Evolutionary conservation across 2,888 invertebrate genomes (phyloP).

Genomic region (Melanargia galathea): DNA sequence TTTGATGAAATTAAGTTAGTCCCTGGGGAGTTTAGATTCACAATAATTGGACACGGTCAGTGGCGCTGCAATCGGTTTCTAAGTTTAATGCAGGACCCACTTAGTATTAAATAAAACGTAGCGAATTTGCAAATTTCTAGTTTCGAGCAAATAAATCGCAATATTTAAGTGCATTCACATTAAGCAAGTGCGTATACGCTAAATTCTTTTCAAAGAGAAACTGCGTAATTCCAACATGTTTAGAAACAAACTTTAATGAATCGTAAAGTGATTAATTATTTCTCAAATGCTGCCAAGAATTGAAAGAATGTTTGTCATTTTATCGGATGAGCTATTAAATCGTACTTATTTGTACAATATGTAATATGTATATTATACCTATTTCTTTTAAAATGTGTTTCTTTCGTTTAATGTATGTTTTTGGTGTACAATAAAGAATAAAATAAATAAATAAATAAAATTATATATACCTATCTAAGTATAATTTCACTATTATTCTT

Average conservation of each 20-base stretch:
- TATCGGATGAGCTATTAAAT: neutral
- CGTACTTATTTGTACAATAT: neutral
- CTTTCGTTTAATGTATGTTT: too few species aligned
- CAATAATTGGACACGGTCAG: too few species aligned
- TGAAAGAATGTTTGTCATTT: constrained; percentile 4
- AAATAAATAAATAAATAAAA: too few species aligned
- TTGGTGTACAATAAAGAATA: too few species aligned
- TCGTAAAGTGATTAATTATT: constrained; percentile 11
- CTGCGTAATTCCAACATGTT: constrained; percentile 14
- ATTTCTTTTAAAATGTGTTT: too few species aligned
- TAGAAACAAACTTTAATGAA: constrained; percentile 20
- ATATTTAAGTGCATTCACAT: constrained; percentile 17
- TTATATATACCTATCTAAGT: too few species aligned
- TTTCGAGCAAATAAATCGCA: constrained; percentile 3
- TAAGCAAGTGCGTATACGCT: constrained; percentile 18
- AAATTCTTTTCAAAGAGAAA: constrained; percentile 16
- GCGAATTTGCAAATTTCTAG: neutral
- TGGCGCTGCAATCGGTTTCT: too few species aligned
- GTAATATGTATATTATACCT: too few species aligned
- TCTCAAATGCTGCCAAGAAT: neutral
- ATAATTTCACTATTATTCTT: too few species aligned
- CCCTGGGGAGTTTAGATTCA: too few species aligned
- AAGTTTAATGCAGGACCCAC: too few species aligned
- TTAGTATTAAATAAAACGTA: neutral
- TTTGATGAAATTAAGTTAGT: too few species aligned